Conservation (phyloP, 2,113 vertebrate species). For the Stomatorhinus ivindoensis region DNA sequence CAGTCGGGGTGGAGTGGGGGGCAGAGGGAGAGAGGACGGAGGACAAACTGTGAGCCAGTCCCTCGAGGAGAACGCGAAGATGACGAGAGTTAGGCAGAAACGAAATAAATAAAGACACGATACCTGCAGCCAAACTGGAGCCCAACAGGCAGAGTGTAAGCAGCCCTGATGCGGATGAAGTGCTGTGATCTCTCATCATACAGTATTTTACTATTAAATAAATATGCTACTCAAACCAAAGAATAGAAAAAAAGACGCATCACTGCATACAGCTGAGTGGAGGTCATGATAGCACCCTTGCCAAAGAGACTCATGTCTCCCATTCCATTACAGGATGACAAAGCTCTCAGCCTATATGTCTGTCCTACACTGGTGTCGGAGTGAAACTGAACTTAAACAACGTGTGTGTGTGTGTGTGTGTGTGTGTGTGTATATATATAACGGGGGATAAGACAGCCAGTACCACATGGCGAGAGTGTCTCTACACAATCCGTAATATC, state of each 20-base stretch:
- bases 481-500: constrained; percentile 45
- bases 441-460: constrained; percentile 28
- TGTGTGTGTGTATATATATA: too few species aligned
- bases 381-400: neutral
- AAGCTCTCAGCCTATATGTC: neutral
- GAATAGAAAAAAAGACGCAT: constrained; percentile 31
- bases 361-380: neutral
- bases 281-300: constrained; percentile 69
- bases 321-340: neutral
- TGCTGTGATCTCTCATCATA: constrained; percentile 21
- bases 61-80: neutral
- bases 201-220: constrained; percentile 29
- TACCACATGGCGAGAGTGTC: constrained; percentile 43
- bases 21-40: neutral
- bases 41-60: neutral
- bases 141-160: constrained; percentile 45
- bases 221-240: neutral
- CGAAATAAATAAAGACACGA: neutral
- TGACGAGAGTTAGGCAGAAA: neutral
- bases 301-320: constrained; percentile 32
- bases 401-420: too few species aligned
- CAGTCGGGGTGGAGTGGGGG: neutral
- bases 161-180: constrained; percentile 35
- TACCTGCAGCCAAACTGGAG: constrained; percentile 42
- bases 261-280: constrained; percentile 47